A percentile compares a stretch with the other conserved stretches of the same genome.
These are phyloP conservation scores for silkworm (Bombyx mori) DNA, from an alignment of 1,140 invertebrate species.

Conservation along the genomic window DNA sequence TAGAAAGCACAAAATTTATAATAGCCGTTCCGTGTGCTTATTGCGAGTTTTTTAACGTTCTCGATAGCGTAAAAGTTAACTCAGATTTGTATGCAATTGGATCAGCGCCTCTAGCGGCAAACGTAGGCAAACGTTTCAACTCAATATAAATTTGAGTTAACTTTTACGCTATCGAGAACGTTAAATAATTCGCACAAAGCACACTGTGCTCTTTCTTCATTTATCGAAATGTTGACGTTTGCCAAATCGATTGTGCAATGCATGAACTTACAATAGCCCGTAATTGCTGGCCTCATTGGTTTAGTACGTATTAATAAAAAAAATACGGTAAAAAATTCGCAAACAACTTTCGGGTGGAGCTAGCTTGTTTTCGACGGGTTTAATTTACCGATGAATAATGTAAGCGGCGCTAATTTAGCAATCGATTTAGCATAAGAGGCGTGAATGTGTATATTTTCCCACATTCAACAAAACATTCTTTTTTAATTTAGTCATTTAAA, in stretches of 20 bases:
- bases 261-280: background rate
- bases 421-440: background rate
- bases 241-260: background rate
- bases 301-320: background rate
- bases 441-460: background rate
- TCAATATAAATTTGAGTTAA: too few relatives aligned
- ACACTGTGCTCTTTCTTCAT: too few relatives aligned
- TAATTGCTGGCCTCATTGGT: background rate
- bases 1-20: slow-evolving; percentile 13
- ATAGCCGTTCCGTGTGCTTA: background rate
- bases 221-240: background rate
- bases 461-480: background rate
- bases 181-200: too few relatives aligned
- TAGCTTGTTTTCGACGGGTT: background rate
- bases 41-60: too few relatives aligned
- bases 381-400: slow-evolving; percentile 1
- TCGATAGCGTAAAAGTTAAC: background rate
- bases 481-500: background rate
- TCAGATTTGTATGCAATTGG: too few relatives aligned
- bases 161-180: too few relatives aligned
- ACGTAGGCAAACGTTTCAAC: too few relatives aligned
- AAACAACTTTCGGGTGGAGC: slow-evolving; percentile 1
- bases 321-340: slow-evolving; percentile 1
- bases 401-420: slow-evolving; percentile 3
- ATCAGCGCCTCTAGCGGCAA: too few relatives aligned